These are phyloP conservation scores for Prolemur simus DNA, from an alignment of 2,113 vertebrate genomes.

Conservation along the genomic window DNA sequence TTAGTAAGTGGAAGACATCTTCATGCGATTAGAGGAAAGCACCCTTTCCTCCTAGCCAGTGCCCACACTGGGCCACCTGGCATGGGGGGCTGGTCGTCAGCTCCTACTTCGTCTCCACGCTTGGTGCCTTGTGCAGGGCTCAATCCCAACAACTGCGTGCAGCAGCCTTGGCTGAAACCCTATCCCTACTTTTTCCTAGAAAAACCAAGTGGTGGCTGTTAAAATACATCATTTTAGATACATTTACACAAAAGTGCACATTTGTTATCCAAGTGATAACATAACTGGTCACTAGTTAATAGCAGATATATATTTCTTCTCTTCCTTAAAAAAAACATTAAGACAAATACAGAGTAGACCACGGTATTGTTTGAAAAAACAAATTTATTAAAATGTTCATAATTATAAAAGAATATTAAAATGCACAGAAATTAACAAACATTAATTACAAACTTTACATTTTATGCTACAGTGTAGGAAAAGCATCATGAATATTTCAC, in stretches of 20 bases:
- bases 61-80: fast-evolving
- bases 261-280: neutral
- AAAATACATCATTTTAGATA: neutral
- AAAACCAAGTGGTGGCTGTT: neutral
- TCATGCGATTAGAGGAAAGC: neutral
- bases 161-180: neutral
- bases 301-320: neutral
- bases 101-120: neutral
- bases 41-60: fast-evolving
- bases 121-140: neutral
- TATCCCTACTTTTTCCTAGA: neutral
- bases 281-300: neutral
- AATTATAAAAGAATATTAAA: conserved; percentile 82
- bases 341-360: conserved; percentile 3
- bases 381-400: conserved; percentile 83
- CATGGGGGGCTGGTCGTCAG: too few species aligned
- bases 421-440: conserved; percentile 79
- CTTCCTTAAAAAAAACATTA: neutral
- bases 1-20: neutral
- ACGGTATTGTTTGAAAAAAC: conserved; percentile 72
- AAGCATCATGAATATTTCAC: conserved; percentile 29
- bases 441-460: conserved; percentile 76
- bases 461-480: conserved; percentile 50
- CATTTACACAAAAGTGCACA: neutral
- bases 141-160: neutral